phyloP scores from a whole-genome alignment of 2,113 vertebrate genomes.

The Candoia aspera region DNA sequence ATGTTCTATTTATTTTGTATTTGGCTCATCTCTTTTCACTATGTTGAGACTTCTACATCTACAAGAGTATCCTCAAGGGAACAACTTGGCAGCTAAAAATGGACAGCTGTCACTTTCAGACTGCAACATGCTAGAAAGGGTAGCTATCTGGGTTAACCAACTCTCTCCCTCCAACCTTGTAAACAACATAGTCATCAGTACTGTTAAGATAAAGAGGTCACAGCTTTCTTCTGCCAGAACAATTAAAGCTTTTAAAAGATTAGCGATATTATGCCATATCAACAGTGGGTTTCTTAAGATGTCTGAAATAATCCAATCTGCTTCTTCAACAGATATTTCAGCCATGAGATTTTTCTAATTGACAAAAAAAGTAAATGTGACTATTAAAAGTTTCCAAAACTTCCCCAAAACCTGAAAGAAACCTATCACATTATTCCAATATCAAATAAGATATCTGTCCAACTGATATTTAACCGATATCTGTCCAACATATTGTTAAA shows the following conservation, averaged over 20 bases:
- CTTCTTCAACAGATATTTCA: background rate
- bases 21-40: background rate
- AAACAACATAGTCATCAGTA: background rate
- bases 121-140: background rate
- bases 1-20: background rate
- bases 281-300: background rate
- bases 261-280: background rate
- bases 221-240: background rate
- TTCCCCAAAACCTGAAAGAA: background rate
- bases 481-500: background rate
- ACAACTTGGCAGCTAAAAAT: background rate
- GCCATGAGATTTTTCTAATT: background rate
- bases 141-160: background rate
- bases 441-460: too few relatives aligned
- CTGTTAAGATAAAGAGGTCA: background rate
- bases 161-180: background rate
- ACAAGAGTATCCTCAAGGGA: background rate
- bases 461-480: background rate
- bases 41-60: constrained; percentile 23
- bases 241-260: background rate
- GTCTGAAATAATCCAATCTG: background rate
- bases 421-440: too few relatives aligned
- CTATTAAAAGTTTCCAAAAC: background rate
- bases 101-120: constrained; percentile 3
- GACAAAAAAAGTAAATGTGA: background rate